phyloP scores from a whole-genome alignment of 1,140 invertebrate genomes.

The Hyles euphorbiae region DNA sequence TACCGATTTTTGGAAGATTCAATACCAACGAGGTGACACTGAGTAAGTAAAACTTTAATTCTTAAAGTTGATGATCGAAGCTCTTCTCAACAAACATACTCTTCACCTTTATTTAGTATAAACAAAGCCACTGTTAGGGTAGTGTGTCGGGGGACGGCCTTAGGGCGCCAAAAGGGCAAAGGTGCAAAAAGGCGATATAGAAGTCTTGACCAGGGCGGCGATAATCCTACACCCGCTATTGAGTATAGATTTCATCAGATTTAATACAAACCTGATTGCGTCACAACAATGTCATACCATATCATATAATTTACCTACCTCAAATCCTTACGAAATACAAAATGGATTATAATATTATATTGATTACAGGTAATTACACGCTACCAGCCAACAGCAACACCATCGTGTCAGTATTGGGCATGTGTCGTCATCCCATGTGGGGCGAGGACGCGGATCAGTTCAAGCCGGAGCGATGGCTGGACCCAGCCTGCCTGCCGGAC shows the following conservation, averaged over 20 bases:
- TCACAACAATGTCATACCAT: no score
- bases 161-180: no score
- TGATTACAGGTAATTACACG: constrained; percentile 23
- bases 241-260: no score
- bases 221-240: no score
- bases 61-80: no score
- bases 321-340: neutral
- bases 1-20: constrained; percentile 17
- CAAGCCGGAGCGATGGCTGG: constrained; percentile 80
- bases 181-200: no score
- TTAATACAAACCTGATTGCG: no score
- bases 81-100: no score
- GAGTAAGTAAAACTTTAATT: constrained; percentile 13
- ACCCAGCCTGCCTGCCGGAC: constrained; percentile 61
- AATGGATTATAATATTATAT: neutral
- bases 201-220: no score
- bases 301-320: no score
- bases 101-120: neutral
- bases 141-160: no score
- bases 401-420: constrained; percentile 18
- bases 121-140: no score
- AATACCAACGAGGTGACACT: constrained; percentile 20
- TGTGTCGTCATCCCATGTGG: constrained; percentile 20
- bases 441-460: constrained; percentile 62
- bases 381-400: constrained; percentile 16